Percentiles rank a stretch among this genome's conserved stretches.
Evolutionary conservation across 2,888 invertebrate species (phyloP).

Genomic region (Drosophila dives): DNA sequence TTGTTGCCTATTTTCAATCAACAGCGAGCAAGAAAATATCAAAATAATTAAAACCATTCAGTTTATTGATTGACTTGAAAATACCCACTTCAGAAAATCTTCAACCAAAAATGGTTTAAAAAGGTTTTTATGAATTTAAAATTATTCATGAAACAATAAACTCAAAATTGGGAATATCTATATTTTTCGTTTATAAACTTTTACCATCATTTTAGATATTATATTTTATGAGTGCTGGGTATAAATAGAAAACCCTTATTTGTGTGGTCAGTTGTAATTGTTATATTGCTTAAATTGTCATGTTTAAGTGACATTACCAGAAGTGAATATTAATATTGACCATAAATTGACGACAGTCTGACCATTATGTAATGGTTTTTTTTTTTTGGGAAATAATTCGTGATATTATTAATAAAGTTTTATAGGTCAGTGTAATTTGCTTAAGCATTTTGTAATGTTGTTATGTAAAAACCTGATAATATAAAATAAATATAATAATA

Average conservation of each 20-base stretch:
- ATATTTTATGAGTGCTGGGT: not conserved
- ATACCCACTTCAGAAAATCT: not conserved
- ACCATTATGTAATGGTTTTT: slow-evolving; percentile 12
- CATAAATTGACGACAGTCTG: slow-evolving; percentile 23
- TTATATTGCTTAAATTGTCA: slow-evolving; percentile 2
- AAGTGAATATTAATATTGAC: slow-evolving; percentile 64
- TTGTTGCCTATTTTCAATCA: not conserved
- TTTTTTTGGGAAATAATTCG: slow-evolving; percentile 27
- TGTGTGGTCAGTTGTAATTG: not conserved
- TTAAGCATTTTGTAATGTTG: not conserved
- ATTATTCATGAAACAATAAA: not conserved
- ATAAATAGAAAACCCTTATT: slow-evolving; percentile 15
- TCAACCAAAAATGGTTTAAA: not conserved
- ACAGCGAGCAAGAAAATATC: not conserved
- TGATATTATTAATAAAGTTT: slow-evolving; percentile 19
- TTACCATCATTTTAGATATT: not conserved
- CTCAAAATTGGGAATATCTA: not conserved
- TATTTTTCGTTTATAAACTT: not conserved
- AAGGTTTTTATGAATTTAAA: not conserved
- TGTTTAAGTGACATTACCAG: slow-evolving; percentile 22
- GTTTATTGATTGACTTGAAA: not conserved
- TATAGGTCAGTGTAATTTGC: slow-evolving; percentile 2
- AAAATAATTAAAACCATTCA: not conserved
- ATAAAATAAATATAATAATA: not conserved
- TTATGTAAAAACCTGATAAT: not conserved